These are phyloP conservation scores for Andrena hattorfiana DNA, from an alignment of 2,888 invertebrate genomes.

Conservation along the genomic window DNA sequence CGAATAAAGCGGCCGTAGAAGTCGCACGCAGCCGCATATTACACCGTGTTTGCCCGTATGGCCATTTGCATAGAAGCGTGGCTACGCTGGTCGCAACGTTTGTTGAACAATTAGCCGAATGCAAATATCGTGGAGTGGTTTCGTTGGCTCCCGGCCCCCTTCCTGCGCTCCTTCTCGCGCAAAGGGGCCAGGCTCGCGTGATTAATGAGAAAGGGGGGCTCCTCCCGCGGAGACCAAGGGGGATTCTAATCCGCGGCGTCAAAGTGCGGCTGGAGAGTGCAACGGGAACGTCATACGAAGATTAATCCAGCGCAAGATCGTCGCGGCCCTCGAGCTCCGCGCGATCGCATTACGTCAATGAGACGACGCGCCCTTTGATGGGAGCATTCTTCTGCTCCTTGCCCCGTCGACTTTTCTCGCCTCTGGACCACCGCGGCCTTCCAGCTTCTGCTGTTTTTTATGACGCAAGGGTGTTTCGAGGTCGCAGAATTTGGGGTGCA, in stretches of 20 bases:
- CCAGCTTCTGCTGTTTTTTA: not conserved
- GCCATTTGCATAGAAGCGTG: conserved; percentile 26
- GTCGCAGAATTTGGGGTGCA: not conserved
- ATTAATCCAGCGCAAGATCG: conserved; percentile 51
- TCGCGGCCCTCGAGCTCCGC: not conserved
- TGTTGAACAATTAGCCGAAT: conserved; percentile 52
- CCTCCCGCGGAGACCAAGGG: conserved; percentile 6
- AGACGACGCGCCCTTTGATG: conserved; percentile 2
- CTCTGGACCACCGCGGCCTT: no score
- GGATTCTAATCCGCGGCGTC: conserved; percentile 31
- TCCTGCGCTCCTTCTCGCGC: not conserved
- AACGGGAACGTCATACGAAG: conserved; percentile 37
- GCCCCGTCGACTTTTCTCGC: not conserved
- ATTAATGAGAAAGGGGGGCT: conserved; percentile 40
- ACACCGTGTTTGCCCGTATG: conserved; percentile 20
- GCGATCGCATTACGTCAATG: conserved; percentile 16
- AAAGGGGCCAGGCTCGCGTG: conserved; percentile 5
- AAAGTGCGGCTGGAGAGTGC: conserved; percentile 30
- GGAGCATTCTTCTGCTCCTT: not conserved
- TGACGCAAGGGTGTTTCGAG: not conserved
- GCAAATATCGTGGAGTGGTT: conserved; percentile 40
- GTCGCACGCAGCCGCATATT: not conserved
- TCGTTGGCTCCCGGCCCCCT: not conserved
- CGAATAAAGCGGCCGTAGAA: conserved; percentile 15
- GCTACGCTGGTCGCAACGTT: conserved; percentile 14